Evolutionary conservation across 2,797 vertebrate species (phyloP).

Genomic region (Mastacembelus armatus): DNA sequence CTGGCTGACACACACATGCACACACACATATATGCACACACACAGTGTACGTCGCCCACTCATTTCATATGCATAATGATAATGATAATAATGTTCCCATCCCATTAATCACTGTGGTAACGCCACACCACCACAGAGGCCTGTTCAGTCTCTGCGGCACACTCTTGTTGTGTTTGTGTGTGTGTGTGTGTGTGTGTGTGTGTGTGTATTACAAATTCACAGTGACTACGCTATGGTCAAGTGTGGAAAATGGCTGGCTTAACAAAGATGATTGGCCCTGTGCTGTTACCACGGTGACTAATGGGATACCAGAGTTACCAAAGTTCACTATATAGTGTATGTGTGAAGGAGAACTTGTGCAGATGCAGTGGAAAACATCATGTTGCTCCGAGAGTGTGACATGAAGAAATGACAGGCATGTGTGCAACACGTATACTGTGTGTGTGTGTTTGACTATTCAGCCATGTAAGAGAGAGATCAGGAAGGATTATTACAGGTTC

Average conservation of each 20-base stretch:
- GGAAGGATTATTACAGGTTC: conserved; percentile 60
- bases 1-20: conserved; percentile 34
- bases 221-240: no score
- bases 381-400: not conserved
- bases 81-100: conserved; percentile 60
- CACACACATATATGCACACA: conserved; percentile 27
- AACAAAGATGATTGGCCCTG: conserved; percentile 34
- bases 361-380: not conserved
- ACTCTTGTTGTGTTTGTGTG: no score
- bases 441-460: conserved; percentile 23
- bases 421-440: conserved; percentile 23
- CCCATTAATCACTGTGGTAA: conserved; percentile 57
- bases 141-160: conserved; percentile 17
- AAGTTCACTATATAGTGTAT: conserved; percentile 14
- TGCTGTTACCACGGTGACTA: conserved; percentile 59
- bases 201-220: no score
- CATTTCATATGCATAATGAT: conserved; percentile 62
- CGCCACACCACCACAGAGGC: conserved; percentile 22
- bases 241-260: conserved; percentile 38
- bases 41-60: conserved; percentile 44
- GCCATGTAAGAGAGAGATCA: conserved; percentile 42
- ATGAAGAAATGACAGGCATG: not conserved
- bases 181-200: no score
- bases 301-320: conserved; percentile 50
- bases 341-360: conserved; percentile 7